These are phyloP conservation scores for Hypanus sabinus DNA, from an alignment of 2,113 vertebrate species.

Conservation along the genomic window DNA sequence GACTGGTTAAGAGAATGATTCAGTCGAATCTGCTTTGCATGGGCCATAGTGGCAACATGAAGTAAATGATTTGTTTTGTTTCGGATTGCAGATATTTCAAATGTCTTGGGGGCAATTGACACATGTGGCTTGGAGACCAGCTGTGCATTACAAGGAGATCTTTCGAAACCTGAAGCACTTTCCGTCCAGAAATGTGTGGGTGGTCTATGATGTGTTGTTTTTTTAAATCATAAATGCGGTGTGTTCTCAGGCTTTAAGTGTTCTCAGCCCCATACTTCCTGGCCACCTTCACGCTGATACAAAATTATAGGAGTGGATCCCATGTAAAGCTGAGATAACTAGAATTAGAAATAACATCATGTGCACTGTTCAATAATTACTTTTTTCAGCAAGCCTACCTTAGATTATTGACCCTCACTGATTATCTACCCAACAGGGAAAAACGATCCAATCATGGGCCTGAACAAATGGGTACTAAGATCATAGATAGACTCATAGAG, in stretches of 20 bases:
- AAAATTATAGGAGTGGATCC: not conserved
- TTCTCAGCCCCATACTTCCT: not conserved
- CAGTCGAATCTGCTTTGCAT: not conserved
- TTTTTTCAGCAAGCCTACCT: not conserved
- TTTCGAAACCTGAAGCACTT: not conserved
- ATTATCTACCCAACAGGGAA: not conserved
- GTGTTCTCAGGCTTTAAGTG: not conserved
- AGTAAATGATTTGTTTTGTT: constrained; percentile 15
- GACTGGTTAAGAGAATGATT: not conserved
- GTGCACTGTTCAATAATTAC: not conserved
- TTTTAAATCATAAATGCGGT: not conserved
- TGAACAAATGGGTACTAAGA: not conserved
- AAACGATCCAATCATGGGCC: not conserved
- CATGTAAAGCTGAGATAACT: not conserved
- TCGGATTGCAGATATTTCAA: constrained; percentile 27
- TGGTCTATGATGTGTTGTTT: not conserved
- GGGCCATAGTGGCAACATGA: constrained; percentile 24
- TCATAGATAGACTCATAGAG: not conserved
- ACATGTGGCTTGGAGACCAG: not conserved
- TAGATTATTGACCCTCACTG: not conserved
- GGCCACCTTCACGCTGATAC: not conserved
- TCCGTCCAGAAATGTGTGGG: not conserved
- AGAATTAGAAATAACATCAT: not conserved
- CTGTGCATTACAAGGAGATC: not conserved
- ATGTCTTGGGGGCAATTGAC: constrained; percentile 17